Conservation (phyloP, 2,888 invertebrate genomes). For the Tipula confusa region DNA sequence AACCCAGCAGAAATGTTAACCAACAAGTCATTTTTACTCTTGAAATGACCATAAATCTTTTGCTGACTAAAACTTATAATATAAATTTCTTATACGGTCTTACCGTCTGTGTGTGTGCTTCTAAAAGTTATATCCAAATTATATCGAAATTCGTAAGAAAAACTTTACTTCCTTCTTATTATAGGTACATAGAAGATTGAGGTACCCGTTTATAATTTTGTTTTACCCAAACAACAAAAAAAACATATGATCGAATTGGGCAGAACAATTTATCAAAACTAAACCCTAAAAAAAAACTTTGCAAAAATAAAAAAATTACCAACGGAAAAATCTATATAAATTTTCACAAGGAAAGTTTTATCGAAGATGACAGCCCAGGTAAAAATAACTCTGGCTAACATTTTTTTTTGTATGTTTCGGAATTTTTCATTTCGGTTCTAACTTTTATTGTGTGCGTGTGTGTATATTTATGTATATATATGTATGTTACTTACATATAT, state of each 20-base stretch:
- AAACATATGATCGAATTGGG: neutral
- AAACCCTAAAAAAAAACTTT: neutral
- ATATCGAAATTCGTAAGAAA: neutral
- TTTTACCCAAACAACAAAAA: neutral
- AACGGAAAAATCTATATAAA: neutral
- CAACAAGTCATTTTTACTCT: neutral
- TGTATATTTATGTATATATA: neutral
- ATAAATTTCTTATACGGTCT: neutral
- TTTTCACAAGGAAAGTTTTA: conserved; percentile 20
- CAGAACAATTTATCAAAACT: conserved; percentile 12
- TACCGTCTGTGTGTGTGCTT: neutral
- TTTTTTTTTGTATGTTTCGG: neutral
- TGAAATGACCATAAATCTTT: neutral
- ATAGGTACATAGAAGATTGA: neutral
- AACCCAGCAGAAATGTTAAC: neutral
- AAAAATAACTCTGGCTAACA: neutral
- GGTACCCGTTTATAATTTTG: neutral
- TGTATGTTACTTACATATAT: neutral
- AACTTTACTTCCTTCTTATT: neutral
- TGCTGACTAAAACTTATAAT: conserved; percentile 20
- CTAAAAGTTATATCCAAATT: neutral
- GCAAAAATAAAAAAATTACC: neutral
- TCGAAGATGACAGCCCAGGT: conserved; percentile 25
- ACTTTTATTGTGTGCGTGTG: neutral
- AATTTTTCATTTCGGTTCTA: neutral